Evolutionary conservation across 1,140 invertebrate species (phyloP).

Genomic region (Thaumatotibia leucotreta): DNA sequence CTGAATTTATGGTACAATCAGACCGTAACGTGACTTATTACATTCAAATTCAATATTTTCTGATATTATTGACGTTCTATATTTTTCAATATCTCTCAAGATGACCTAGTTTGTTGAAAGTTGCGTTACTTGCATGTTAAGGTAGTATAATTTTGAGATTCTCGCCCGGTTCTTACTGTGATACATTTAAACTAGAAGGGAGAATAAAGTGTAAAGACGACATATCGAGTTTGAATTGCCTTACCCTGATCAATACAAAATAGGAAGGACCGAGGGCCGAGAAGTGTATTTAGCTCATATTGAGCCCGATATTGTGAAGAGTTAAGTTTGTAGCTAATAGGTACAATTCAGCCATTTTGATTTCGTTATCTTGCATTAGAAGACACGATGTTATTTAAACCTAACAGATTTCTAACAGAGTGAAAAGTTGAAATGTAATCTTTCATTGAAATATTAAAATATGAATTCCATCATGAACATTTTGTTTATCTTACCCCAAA

Average conservation of each 20-base stretch:
- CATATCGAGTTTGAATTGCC: slow-evolving; percentile 43
- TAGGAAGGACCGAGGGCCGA: slow-evolving; percentile 58
- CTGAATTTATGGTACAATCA: slow-evolving; percentile 70
- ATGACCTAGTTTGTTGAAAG: slow-evolving; percentile 53
- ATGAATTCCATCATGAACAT: slow-evolving; percentile 67
- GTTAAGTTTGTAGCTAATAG: slow-evolving; percentile 62
- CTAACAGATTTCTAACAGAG: slow-evolving; percentile 47
- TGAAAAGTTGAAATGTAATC: slow-evolving; percentile 57
- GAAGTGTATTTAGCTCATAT: slow-evolving; percentile 73
- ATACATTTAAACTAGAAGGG: slow-evolving; percentile 50
- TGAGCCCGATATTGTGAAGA: slow-evolving; percentile 71
- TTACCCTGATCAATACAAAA: slow-evolving; percentile 54
- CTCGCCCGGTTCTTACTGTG: slow-evolving; percentile 72
- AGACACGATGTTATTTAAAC: slow-evolving; percentile 43
- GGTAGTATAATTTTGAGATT: slow-evolving; percentile 69
- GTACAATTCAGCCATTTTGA: slow-evolving; percentile 68
- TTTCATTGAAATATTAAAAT: slow-evolving; percentile 65
- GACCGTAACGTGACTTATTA: slow-evolving; percentile 49
- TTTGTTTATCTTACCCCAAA: slow-evolving; percentile 41
- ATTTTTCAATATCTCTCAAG: slow-evolving; percentile 33
- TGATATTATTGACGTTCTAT: slow-evolving; percentile 42
- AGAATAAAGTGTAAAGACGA: slow-evolving; percentile 44
- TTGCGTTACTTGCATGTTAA: slow-evolving; percentile 67
- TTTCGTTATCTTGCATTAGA: slow-evolving; percentile 51
- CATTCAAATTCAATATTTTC: slow-evolving; percentile 46